A percentile compares a stretch with the other conserved stretches of the same genome.
Evolutionary conservation across 2,113 vertebrate genomes (phyloP).

Genomic region (Microcebus ravelobensis): DNA sequence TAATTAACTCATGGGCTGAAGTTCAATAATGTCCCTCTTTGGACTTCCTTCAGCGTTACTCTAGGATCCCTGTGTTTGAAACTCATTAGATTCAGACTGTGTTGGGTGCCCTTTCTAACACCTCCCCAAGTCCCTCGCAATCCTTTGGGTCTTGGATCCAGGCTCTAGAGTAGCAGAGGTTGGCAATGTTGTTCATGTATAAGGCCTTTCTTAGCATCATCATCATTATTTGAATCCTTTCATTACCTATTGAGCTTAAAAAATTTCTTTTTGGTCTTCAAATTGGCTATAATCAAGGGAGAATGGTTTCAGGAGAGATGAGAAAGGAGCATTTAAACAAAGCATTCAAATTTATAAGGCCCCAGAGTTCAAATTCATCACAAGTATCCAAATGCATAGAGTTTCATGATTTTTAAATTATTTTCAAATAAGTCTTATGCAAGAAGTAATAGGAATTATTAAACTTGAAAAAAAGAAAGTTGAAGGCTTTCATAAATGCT

Average conservation of each 20-base stretch:
- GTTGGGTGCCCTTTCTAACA: background rate
- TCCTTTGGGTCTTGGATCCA: background rate
- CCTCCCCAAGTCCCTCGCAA: background rate
- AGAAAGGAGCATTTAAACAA: background rate
- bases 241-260: background rate
- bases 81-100: background rate
- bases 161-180: background rate
- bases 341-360: background rate
- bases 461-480: conserved; percentile 30
- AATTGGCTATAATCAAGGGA: background rate
- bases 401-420: background rate
- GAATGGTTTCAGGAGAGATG: background rate
- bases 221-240: background rate
- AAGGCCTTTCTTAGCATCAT: background rate
- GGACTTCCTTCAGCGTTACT: background rate
- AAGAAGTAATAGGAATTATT: background rate
- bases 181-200: background rate
- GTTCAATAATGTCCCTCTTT: background rate
- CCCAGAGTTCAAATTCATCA: background rate
- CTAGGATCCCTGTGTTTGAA: background rate
- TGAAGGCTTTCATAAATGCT: conserved; percentile 26
- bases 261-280: background rate
- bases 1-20: conserved; percentile 6
- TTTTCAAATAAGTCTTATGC: background rate
- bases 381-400: background rate